Percentiles rank a stretch among this genome's conserved stretches.
These are phyloP conservation scores for Hydrolagus colliei DNA, from an alignment of 2,797 vertebrate genomes.

Conservation along the genomic window DNA sequence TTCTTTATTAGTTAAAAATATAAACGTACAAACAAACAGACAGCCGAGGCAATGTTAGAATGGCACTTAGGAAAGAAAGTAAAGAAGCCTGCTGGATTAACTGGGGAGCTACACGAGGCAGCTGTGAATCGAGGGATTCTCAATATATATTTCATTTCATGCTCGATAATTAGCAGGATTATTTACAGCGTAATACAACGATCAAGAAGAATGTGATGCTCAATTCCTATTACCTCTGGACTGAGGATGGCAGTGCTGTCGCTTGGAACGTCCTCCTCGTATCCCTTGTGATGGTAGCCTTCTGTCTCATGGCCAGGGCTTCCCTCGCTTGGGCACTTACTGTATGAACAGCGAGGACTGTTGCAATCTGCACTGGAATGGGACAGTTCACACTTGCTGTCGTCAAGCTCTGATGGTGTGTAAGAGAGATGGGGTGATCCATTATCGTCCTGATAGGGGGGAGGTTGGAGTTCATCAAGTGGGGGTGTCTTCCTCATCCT, in stretches of 20 bases:
- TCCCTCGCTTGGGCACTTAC: slow-evolving; percentile 82
- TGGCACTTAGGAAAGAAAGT: neutral
- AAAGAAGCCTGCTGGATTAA: neutral
- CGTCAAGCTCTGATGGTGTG: slow-evolving; percentile 81
- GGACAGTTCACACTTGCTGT: slow-evolving; percentile 83
- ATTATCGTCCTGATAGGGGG: slow-evolving; percentile 90
- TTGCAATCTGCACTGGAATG: slow-evolving; percentile 63
- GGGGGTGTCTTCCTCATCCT: slow-evolving; percentile 91
- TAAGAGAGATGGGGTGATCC: slow-evolving; percentile 87
- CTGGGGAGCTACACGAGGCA: neutral
- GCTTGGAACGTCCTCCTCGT: slow-evolving; percentile 89
- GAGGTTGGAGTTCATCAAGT: slow-evolving; percentile 87
- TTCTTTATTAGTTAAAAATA: neutral
- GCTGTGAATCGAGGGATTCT: neutral
- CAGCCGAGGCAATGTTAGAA: neutral
- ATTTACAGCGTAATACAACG: neutral
- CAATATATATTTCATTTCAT: neutral
- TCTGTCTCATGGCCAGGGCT: slow-evolving; percentile 76
- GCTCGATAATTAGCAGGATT: neutral
- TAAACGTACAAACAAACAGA: neutral
- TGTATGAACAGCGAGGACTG: slow-evolving; percentile 79
- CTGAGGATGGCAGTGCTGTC: slow-evolving; percentile 92
- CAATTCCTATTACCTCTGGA: slow-evolving; percentile 69
- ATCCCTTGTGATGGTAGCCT: slow-evolving; percentile 86
- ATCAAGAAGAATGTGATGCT: neutral